Evolutionary conservation across 30 jellyfish, hydroid and myxozoan species (phyloP).

Genomic region (Cassiopea xamachana): DNA sequence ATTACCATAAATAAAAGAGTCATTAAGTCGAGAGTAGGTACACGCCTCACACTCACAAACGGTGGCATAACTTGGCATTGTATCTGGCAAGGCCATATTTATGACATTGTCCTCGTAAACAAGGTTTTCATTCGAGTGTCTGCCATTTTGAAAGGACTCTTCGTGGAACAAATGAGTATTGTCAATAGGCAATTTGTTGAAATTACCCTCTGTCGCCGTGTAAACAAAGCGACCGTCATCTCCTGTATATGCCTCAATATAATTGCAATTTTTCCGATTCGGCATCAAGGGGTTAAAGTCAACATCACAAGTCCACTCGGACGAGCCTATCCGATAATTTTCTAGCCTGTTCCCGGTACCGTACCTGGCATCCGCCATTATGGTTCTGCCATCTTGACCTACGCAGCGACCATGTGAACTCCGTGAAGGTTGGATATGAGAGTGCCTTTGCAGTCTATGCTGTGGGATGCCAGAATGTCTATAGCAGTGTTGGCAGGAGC

Average conservation of each 20-base stretch:
- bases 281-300: neutral
- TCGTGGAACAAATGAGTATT: neutral
- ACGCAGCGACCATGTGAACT: neutral
- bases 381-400: neutral
- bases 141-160: neutral
- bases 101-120: neutral
- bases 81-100: neutral
- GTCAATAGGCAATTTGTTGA: neutral
- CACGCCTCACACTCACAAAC: slow-evolving; percentile 44
- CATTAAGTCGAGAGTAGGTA: neutral
- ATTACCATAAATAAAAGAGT: neutral
- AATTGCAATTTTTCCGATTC: neutral
- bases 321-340: neutral
- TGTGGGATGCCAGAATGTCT: neutral
- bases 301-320: neutral
- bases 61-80: slow-evolving; percentile 1
- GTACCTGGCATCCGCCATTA: neutral
- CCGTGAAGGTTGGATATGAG: neutral
- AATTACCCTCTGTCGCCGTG: neutral
- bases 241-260: neutral
- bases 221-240: neutral
- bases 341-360: neutral
- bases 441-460: neutral
- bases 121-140: slow-evolving; percentile 19
- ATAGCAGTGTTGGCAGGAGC: neutral